Conservation (phyloP, 30 jellyfish, hydroid and myxozoan species). For the Aurelia aurita region DNA sequence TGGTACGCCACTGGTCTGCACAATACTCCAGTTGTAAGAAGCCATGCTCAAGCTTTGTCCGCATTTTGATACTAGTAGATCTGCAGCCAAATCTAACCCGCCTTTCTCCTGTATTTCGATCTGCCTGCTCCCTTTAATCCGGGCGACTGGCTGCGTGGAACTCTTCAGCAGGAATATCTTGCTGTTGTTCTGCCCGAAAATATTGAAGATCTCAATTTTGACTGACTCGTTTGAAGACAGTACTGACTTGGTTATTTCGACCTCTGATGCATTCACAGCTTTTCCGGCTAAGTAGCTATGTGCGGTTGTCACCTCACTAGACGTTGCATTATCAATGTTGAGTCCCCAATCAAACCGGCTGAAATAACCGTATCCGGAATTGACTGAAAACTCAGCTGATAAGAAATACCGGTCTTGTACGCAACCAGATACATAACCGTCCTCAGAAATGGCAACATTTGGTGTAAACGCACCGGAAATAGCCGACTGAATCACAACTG, state of each 20-base stretch:
- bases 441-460: slow-evolving; percentile 5
- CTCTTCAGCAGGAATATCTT: not conserved
- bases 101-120: not conserved
- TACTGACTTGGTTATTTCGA: slow-evolving; percentile 15
- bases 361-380: slow-evolving; percentile 38
- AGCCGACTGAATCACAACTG: not conserved
- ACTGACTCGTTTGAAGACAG: slow-evolving; percentile 30
- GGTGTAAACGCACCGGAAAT: slow-evolving; percentile 10
- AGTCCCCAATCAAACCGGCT: slow-evolving; percentile 21
- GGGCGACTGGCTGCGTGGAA: slow-evolving; percentile 20
- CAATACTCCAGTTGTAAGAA: slow-evolving; percentile 36
- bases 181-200: slow-evolving; percentile 13
- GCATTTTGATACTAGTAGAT: slow-evolving; percentile 27
- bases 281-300: not conserved
- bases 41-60: slow-evolving; percentile 15
- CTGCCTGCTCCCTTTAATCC: slow-evolving; percentile 34
- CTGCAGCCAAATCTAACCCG: slow-evolving; percentile 4
- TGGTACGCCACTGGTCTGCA: not conserved
- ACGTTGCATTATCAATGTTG: not conserved
- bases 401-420: slow-evolving; percentile 12
- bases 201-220: slow-evolving; percentile 14
- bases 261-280: slow-evolving; percentile 39
- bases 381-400: slow-evolving; percentile 19
- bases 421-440: slow-evolving; percentile 32
- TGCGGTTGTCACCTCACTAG: slow-evolving; percentile 20